Percentiles rank a stretch among this genome's conserved stretches.
phyloP scores from a whole-genome alignment of 2,797 vertebrate species.

The Cheirogaleus major region DNA sequence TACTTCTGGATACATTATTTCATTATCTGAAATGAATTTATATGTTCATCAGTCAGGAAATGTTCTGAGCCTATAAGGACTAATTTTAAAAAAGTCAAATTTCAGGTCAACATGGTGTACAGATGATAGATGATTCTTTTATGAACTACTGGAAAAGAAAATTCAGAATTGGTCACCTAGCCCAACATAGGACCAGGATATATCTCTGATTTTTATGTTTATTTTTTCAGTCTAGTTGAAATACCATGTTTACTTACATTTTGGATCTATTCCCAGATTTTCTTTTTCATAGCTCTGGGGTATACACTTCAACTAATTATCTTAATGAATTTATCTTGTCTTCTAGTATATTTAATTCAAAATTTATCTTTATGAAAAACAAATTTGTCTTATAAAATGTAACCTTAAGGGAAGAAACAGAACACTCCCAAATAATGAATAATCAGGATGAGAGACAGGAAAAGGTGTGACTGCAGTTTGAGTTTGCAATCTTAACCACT shows the following conservation, averaged over 20 bases:
- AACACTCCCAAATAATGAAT: not conserved
- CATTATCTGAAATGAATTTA: not conserved
- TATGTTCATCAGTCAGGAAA: not conserved
- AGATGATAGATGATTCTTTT: not conserved
- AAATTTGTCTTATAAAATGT: not conserved
- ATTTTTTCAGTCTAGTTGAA: not conserved
- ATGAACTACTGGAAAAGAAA: conserved; percentile 13
- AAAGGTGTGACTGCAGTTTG: not conserved
- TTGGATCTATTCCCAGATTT: not conserved
- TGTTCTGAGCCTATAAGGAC: not conserved
- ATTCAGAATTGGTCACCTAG: not conserved
- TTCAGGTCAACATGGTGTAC: not conserved
- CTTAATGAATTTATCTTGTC: conserved; percentile 32
- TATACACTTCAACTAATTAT: not conserved
- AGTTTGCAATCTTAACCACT: not conserved
- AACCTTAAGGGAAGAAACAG: conserved; percentile 6
- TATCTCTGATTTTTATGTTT: not conserved
- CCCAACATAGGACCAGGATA: not conserved
- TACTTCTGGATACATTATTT: not conserved
- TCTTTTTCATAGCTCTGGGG: not conserved
- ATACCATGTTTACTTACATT: not conserved
- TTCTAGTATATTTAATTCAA: conserved; percentile 18
- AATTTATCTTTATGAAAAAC: not conserved
- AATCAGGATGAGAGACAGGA: not conserved
- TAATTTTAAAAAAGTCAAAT: not conserved